Evolutionary conservation across 1,140 invertebrate genomes (phyloP), one percentile per base, ranked within the genome.

Genomic region (Aporrectodea caliginosa): DNA sequence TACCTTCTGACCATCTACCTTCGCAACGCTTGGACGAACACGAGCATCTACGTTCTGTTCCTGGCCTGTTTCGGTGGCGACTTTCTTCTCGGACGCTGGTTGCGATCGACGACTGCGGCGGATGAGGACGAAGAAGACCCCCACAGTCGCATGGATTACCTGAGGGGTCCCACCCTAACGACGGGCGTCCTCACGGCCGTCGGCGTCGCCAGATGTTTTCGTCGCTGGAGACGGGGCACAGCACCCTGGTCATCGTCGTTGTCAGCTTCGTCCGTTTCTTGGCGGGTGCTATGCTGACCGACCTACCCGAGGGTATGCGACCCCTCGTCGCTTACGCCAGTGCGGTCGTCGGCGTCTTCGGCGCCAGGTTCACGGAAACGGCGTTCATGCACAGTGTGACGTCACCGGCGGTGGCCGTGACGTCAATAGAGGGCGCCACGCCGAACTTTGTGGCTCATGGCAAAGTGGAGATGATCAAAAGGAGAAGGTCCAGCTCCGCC

Each of bases 291-390:
- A 79, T 84, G 2, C 80, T 88, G 27, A 80, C 79, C 27, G 84
- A 87, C 79, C 70, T 88, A 33, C 87, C 87, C 1, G 81, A 83
- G 74, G 79, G 82, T 32, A 33, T 86, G 16, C 81, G 87, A 72
- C 86, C 87, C n/a, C 86, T 85, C 79, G 34, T 87, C 1, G 85
- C 85, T 43, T 88, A 89, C 82, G 76, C 83, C 6, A 86, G 85
- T 81, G 86, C 86, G 16, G 82, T 89, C 29, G 81, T 81, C 6
- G 88, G 87, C n/a, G 84, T 87, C 69, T 81, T 89, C 35, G 84
- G 85, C 29, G 85, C 86, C 71, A 87, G 88, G 80, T 89, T 87
- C 80, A 85, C 87, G 85, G 87, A 88, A 82, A 85, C 85, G 12
- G 81, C 87, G 16, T 80, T 88, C 32, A 84, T 84, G 75, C 84